A percentile compares a stretch with the other conserved stretches of the same genome.
Conservation (phyloP, 2,888 invertebrate species). For the Andrena fulva region DNA sequence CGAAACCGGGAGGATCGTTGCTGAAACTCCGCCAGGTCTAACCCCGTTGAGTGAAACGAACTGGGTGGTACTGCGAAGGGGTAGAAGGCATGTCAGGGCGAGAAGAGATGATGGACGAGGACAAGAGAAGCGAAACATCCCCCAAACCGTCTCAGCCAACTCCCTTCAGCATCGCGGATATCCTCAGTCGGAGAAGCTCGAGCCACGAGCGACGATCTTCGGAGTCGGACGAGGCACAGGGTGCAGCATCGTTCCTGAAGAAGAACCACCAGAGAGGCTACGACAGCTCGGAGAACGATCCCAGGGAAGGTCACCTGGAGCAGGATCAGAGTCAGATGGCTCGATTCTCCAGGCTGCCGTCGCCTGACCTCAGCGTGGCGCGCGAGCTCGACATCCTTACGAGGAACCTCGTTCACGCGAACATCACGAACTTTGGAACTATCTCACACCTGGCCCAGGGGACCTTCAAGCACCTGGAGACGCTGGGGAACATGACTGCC, state of each 20-base stretch:
- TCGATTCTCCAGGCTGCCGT: slow-evolving; percentile 73
- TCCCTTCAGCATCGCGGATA: slow-evolving; percentile 83
- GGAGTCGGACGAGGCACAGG: slow-evolving; percentile 63
- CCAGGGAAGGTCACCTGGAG: slow-evolving; percentile 30
- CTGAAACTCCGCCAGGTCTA: not conserved
- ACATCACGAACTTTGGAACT: slow-evolving; percentile 73
- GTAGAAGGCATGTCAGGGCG: slow-evolving; percentile 52
- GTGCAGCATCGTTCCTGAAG: slow-evolving; percentile 66
- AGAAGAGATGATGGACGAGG: slow-evolving; percentile 72
- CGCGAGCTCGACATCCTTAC: slow-evolving; percentile 81
- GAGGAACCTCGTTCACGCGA: slow-evolving; percentile 80
- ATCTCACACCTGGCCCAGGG: slow-evolving; percentile 64
- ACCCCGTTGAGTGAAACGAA: not conserved
- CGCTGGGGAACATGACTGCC: slow-evolving; percentile 69
- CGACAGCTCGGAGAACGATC: slow-evolving; percentile 50
- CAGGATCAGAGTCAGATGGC: slow-evolving; percentile 50
- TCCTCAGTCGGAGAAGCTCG: slow-evolving; percentile 75
- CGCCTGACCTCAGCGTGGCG: slow-evolving; percentile 77
- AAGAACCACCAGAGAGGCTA: slow-evolving; percentile 45
- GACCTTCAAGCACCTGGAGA: slow-evolving; percentile 77
- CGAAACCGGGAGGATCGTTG: not conserved
- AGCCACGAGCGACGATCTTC: slow-evolving; percentile 42
- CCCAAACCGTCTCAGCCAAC: slow-evolving; percentile 80
- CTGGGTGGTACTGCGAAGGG: slow-evolving; percentile 11
- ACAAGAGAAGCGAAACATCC: slow-evolving; percentile 75